Percentiles rank a stretch among this genome's conserved stretches.
Conservation (phyloP, 1,140 invertebrate genomes). For the Belonocnema kinseyi region DNA sequence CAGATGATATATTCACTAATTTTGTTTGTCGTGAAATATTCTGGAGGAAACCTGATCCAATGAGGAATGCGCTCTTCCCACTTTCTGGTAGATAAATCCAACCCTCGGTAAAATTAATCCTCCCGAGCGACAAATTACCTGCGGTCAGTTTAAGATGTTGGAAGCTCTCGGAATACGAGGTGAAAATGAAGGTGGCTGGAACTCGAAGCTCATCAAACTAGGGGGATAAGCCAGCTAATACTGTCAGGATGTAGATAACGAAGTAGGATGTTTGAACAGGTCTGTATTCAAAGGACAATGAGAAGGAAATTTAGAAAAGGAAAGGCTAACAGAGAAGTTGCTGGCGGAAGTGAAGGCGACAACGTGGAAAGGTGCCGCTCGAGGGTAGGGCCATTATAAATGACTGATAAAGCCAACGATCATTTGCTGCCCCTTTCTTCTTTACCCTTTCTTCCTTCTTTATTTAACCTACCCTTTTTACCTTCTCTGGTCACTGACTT, state of each 20-base stretch:
- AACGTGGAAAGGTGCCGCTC: background rate
- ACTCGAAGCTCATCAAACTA: background rate
- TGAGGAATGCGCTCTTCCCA: no score
- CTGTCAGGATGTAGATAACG: background rate
- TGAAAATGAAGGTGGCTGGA: slow-evolving; percentile 22
- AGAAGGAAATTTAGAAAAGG: slow-evolving; percentile 10
- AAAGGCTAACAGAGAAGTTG: background rate
- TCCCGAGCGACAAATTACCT: slow-evolving; percentile 8
- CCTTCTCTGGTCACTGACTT: slow-evolving; percentile 4
- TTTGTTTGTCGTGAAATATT: no score
- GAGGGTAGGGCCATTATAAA: background rate
- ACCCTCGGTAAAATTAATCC: slow-evolving; percentile 5
- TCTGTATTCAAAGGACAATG: slow-evolving; percentile 9
- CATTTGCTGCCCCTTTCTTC: background rate
- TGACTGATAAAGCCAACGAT: slow-evolving; percentile 20
- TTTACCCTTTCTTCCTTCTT: background rate
- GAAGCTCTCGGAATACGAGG: background rate
- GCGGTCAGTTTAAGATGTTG: slow-evolving; percentile 3
- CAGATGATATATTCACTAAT: no score
- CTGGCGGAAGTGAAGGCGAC: background rate
- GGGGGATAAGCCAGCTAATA: slow-evolving; percentile 1
- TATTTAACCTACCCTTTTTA: background rate
- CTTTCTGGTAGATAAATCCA: no score
- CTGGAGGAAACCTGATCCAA: no score
- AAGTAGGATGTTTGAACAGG: background rate